Conservation (phyloP, 1,140 invertebrate species). For the Medauroidea extradentata region DNA sequence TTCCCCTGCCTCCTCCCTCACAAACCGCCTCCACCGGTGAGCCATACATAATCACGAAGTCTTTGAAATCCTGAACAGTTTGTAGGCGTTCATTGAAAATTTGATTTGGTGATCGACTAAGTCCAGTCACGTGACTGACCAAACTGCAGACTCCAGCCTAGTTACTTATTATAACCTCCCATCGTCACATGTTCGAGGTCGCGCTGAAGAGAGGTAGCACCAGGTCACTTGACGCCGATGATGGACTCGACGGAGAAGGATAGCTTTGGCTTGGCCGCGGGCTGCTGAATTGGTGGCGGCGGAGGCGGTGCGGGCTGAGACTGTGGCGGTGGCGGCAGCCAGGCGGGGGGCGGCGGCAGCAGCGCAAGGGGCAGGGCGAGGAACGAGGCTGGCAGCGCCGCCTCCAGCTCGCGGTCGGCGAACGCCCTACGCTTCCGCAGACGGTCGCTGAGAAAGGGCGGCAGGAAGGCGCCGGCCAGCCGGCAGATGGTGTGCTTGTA, state of each 20-base stretch:
- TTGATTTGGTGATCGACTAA: no score
- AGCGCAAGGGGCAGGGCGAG: neutral
- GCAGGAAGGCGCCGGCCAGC: conserved; percentile 11
- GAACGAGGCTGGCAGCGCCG: conserved; percentile 31
- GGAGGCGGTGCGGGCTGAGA: neutral
- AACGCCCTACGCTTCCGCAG: conserved; percentile 47
- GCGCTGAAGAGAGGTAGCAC: no score
- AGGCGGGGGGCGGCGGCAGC: neutral
- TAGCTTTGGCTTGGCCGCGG: conserved; percentile 19
- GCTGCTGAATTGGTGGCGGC: neutral
- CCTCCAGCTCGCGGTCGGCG: conserved; percentile 46
- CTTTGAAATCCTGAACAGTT: no score
- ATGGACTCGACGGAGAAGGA: conserved; percentile 34
- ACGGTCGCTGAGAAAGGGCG: conserved; percentile 39
- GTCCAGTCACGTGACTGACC: no score
- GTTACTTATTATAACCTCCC: no score
- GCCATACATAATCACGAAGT: no score
- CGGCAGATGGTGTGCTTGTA: no score
- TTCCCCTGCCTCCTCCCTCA: no score
- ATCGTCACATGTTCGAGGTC: no score
- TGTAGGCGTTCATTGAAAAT: no score
- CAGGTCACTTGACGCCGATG: conserved; percentile 22
- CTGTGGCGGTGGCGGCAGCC: neutral
- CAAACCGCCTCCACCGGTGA: no score
- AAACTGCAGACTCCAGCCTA: no score